Base-by-base conservation (phyloP, 2,113 vertebrate species). In the Falco punctatus region DNA sequence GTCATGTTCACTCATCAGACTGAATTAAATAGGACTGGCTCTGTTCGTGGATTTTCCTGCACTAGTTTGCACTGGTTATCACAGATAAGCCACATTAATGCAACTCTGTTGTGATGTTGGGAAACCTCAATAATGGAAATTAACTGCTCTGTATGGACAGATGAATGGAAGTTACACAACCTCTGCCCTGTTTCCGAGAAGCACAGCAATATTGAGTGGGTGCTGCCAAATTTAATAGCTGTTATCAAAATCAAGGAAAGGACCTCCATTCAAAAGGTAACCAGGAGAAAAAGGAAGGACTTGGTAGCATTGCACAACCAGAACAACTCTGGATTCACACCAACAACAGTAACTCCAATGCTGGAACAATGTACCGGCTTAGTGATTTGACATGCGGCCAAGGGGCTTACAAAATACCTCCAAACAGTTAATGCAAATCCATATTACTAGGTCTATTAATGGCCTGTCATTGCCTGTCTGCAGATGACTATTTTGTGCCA, bases 401-500 rank as follows among this genome's bases (percentile, higher is more conserved):
- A 90, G 51, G 86, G 75, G 88, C 92, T 97, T 96, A 86, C 95
- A 93, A 96, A 96, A 95, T 42, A 79, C 88, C 81, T 85, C 61
- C 73, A 81, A 88, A 94, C 46, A 64, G 72, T 88, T 91, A 89
- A 88, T 84, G 83, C 85, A 89, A 91, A 96, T 87, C 91, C 87
- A 88, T 86, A 69, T 88, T n/a, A 61, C 54, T 40, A 67, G 71
- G 52, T 86, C 86, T 91, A 40, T 88, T 92, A 95, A 91, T 91
- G 94, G 91, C 95, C 69, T 95, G 92, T 96, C 90, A 89, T 92
- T 97, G 88, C 89, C 94, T 95, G 90, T 72, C 88, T 96, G 77
- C 77, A 88, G 75, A 88, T 90, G 81, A 19, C 93, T 67, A 5
- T 46, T 94, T 80, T 54, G 83, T 75, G 69, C 83, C 74, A 96